Evolutionary conservation across 2,888 invertebrate genomes (phyloP).

Genomic region (Deilephila elpenor): DNA sequence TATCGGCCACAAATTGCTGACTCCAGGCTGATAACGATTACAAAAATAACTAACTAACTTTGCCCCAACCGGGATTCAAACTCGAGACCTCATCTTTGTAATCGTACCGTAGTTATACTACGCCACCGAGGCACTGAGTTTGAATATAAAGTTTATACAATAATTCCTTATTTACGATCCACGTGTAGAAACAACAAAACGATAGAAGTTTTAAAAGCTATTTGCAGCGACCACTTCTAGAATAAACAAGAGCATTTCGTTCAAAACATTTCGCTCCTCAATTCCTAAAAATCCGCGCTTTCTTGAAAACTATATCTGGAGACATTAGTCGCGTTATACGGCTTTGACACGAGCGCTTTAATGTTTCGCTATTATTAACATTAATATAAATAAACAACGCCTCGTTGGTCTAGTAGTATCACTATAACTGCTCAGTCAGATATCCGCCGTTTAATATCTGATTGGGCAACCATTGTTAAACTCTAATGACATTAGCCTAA

Average conservation of each 20-base stretch:
- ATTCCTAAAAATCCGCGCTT: constrained; percentile 15
- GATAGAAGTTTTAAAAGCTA: constrained; percentile 1
- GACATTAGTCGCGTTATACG: constrained; percentile 36
- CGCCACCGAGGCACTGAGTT: too few species aligned
- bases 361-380: constrained; percentile 40
- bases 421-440: too few species aligned
- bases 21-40: too few species aligned
- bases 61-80: too few species aligned
- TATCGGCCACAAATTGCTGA: too few species aligned
- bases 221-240: background rate
- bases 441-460: too few species aligned
- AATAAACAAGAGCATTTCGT: constrained; percentile 20
- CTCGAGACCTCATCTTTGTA: too few species aligned
- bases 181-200: background rate
- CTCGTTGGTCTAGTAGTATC: background rate
- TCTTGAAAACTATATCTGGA: constrained; percentile 21
- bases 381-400: constrained; percentile 44
- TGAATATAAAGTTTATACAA: background rate
- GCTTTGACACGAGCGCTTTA: constrained; percentile 33
- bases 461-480: too few species aligned
- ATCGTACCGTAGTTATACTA: too few species aligned
- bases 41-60: too few species aligned
- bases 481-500: too few species aligned
- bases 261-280: constrained; percentile 31
- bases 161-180: background rate